Evolutionary conservation across 1,140 invertebrate species (phyloP).

Genomic region (Cyphomyrmex costatus): DNA sequence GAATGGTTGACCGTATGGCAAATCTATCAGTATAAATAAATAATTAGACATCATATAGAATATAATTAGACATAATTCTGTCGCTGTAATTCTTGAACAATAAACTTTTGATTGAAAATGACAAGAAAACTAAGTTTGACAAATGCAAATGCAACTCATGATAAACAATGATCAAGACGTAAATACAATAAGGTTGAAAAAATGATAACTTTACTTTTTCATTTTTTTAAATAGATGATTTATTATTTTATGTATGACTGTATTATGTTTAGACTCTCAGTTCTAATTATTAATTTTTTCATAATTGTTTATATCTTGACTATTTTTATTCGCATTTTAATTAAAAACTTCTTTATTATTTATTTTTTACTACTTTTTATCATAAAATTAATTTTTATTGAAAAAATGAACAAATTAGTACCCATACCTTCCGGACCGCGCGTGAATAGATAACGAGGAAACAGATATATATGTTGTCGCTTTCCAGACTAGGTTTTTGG

Average conservation of each 20-base stretch:
- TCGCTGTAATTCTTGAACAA: not conserved
- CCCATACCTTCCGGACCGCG: not conserved
- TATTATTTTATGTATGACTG: too few species aligned
- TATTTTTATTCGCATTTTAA: too few species aligned
- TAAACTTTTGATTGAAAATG: not conserved
- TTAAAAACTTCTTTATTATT: not conserved
- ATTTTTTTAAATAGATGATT: too few species aligned
- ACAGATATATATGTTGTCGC: not conserved
- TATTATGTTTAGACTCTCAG: too few species aligned
- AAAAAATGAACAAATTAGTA: not conserved
- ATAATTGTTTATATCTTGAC: too few species aligned
- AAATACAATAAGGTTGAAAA: too few species aligned
- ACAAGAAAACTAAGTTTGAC: too few species aligned
- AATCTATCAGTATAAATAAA: not conserved
- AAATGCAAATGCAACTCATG: too few species aligned
- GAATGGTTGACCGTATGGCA: slow-evolving; percentile 22
- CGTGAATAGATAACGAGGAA: not conserved
- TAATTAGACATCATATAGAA: not conserved
- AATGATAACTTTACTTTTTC: not conserved
- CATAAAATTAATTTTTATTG: slow-evolving; percentile 8
- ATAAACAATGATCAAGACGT: too few species aligned
- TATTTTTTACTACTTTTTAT: not conserved
- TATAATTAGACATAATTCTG: not conserved
- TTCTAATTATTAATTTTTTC: too few species aligned
- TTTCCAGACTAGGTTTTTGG: not conserved